These are phyloP conservation scores for Poecilia velifera DNA, from an alignment of 2,797 vertebrate species.

Conservation along the genomic window DNA sequence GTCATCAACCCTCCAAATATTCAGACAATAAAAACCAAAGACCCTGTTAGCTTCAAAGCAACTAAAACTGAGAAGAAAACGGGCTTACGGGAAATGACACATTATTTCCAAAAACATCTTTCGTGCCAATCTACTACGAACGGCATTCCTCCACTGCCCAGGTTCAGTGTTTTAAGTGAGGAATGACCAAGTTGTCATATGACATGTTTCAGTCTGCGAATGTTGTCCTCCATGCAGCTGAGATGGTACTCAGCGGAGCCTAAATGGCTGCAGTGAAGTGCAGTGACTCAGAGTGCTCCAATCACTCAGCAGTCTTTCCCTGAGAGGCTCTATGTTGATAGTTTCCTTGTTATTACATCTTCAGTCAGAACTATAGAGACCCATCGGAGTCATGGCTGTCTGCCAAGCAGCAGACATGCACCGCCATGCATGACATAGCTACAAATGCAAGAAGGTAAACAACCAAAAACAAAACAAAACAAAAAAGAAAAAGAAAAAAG, in stretches of 20 bases:
- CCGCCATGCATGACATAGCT: conserved; percentile 31
- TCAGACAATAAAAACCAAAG: neutral
- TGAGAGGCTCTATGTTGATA: conserved; percentile 76
- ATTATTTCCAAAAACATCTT: neutral
- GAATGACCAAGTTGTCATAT: conserved; percentile 10
- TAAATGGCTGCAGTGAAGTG: conserved; percentile 79
- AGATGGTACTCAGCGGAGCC: conserved; percentile 68
- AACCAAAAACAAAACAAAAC: conserved; percentile 21
- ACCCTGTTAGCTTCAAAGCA: neutral
- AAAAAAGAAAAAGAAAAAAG: neutral
- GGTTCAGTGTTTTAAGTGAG: conserved; percentile 1
- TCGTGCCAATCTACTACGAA: neutral
- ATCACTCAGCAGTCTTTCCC: conserved; percentile 74
- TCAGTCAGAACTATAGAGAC: conserved; percentile 59
- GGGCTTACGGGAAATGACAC: neutral
- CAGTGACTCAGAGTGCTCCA: conserved; percentile 84
- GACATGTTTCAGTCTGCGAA: conserved; percentile 21
- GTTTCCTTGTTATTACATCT: conserved; percentile 63
- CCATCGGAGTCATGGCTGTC: conserved; percentile 50
- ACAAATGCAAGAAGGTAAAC: conserved; percentile 31
- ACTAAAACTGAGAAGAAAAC: neutral
- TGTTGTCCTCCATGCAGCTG: conserved; percentile 46
- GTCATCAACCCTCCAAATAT: neutral
- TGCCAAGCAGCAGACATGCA: conserved; percentile 50
- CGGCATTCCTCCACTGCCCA: conserved; percentile 1